phyloP scores from a whole-genome alignment of 2,888 invertebrate genomes.

The Bruchidius siliquastri region DNA sequence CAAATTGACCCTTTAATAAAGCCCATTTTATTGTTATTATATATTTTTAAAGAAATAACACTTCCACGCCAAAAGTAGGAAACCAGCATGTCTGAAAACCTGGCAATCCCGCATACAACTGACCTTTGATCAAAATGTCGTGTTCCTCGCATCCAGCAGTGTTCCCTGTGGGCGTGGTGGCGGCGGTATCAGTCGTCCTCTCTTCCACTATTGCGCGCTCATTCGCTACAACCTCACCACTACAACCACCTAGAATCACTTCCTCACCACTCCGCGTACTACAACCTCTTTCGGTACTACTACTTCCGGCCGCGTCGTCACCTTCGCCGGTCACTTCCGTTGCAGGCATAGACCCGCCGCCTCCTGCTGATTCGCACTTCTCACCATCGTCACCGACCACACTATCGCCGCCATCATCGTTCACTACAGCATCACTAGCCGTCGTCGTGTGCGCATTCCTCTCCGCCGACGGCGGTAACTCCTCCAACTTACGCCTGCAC shows the following conservation, averaged over 20 bases:
- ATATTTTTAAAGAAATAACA: too few species aligned
- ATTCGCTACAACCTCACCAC: background rate
- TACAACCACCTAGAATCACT: background rate
- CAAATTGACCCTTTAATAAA: too few species aligned
- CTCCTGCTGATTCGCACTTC: slow-evolving; percentile 8
- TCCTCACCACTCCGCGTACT: background rate
- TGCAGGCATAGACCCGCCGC: slow-evolving; percentile 2
- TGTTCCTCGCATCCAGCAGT: background rate
- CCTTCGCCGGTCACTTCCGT: background rate
- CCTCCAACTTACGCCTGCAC: slow-evolving; percentile 16
- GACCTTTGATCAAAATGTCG: background rate
- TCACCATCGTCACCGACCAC: background rate
- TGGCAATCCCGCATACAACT: too few species aligned
- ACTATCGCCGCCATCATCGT: background rate
- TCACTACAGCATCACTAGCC: background rate
- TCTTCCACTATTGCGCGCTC: background rate
- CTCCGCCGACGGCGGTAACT: background rate
- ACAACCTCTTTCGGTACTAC: background rate
- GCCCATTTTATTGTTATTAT: too few species aligned
- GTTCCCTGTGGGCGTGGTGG: background rate
- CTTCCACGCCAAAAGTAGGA: too few species aligned
- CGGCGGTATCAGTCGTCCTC: background rate
- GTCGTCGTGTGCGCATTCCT: slow-evolving; percentile 3
- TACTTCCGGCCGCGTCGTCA: background rate
- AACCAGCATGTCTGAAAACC: too few species aligned